A percentile compares a stretch with the other conserved stretches of the same genome.
Conservation (phyloP, 2,888 invertebrate genomes). For the Oscheius sp. region DNA sequence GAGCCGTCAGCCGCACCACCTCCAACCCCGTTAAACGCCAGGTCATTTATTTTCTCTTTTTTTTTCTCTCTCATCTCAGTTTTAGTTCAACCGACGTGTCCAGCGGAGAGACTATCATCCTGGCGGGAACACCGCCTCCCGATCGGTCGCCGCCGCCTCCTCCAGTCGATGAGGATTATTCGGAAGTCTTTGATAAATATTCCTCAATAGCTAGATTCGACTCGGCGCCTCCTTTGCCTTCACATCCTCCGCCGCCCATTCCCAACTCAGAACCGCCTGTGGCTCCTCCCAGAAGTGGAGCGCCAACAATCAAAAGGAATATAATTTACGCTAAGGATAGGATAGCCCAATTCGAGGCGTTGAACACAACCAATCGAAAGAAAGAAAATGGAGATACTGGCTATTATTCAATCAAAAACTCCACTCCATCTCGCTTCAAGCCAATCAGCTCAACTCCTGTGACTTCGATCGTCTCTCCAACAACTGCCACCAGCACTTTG, state of each 20-base stretch:
- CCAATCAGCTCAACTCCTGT: conserved; percentile 20
- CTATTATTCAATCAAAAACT: conserved; percentile 24
- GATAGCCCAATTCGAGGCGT: conserved; percentile 45
- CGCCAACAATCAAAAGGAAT: conserved; percentile 43
- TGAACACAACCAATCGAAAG: conserved; percentile 41
- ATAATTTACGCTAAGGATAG: conserved; percentile 51
- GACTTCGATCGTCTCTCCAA: background rate
- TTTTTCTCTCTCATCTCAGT: background rate
- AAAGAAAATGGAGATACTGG: background rate
- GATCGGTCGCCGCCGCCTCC: conserved; percentile 34
- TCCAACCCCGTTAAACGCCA: conserved; percentile 39
- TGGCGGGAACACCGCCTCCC: conserved; percentile 35
- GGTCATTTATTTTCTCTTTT: conserved; percentile 21
- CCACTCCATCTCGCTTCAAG: conserved; percentile 8
- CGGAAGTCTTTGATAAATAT: conserved; percentile 13
- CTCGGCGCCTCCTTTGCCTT: background rate
- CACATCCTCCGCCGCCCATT: conserved; percentile 24
- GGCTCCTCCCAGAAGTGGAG: conserved; percentile 14
- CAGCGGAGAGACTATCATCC: conserved; percentile 26
- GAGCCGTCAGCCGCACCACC: conserved; percentile 46
- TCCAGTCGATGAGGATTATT: conserved; percentile 28
- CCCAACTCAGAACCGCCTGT: conserved; percentile 33
- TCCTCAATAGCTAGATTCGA: conserved; percentile 7
- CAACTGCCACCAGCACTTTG: background rate
- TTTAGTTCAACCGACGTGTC: conserved; percentile 5